phyloP scores from a whole-genome alignment of 2,888 invertebrate species.

The Empis stercorea region DNA sequence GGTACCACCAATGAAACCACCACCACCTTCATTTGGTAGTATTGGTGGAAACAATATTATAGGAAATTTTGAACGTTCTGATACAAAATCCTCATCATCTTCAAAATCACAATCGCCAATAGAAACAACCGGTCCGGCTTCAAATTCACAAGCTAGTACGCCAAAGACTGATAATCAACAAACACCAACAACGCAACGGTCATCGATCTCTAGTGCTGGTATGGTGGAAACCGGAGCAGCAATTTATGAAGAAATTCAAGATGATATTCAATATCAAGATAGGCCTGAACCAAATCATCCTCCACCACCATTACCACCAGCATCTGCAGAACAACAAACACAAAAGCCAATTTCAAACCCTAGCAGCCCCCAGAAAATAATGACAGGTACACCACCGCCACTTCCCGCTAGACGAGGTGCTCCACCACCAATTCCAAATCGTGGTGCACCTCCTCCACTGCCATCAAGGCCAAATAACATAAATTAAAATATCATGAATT shows the following conservation, averaged over 20 bases:
- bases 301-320: slow-evolving; percentile 46
- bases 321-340: slow-evolving; percentile 13
- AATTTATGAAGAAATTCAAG: slow-evolving; percentile 46
- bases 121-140: slow-evolving; percentile 13
- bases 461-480: slow-evolving; percentile 30
- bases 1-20: slow-evolving; percentile 18
- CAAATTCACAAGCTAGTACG: not conserved
- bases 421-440: slow-evolving; percentile 35
- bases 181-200: slow-evolving; percentile 20
- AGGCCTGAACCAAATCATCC: slow-evolving; percentile 42
- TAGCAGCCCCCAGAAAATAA: slow-evolving; percentile 20
- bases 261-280: slow-evolving; percentile 37
- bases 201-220: slow-evolving; percentile 11
- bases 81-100: slow-evolving; percentile 16
- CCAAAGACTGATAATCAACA: not conserved
- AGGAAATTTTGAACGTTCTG: not conserved
- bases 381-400: slow-evolving; percentile 45
- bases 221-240: slow-evolving; percentile 24
- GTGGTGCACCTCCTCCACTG: slow-evolving; percentile 33
- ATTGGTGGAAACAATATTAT: slow-evolving; percentile 2
- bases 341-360: slow-evolving; percentile 11
- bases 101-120: slow-evolving; percentile 27
- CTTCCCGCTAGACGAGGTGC: slow-evolving; percentile 36
- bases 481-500: slow-evolving; percentile 18
- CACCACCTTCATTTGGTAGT: slow-evolving; percentile 20